Conservation (phyloP, 2,797 vertebrate genomes). For the Gymnoscopelus braueri region DNA sequence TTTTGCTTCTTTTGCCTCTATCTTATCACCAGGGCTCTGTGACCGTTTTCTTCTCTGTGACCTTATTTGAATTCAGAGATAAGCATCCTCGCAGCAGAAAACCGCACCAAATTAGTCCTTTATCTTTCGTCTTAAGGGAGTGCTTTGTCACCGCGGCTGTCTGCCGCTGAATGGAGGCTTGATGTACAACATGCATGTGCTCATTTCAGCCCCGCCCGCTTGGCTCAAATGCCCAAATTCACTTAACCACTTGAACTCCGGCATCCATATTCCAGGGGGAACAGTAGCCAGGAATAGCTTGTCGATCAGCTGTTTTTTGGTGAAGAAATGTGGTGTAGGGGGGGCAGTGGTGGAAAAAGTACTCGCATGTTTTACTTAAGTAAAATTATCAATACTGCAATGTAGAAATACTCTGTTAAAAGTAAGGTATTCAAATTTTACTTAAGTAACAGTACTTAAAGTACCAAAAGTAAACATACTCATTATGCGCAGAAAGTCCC, state of each 20-base stretch:
- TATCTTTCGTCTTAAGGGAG: constrained; percentile 77
- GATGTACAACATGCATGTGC: constrained; percentile 47
- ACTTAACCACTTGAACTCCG: constrained; percentile 31
- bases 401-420: too few species aligned
- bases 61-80: constrained; percentile 81
- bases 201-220: constrained; percentile 38
- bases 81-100: constrained; percentile 73
- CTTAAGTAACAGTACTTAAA: too few species aligned
- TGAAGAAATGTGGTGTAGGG: too few species aligned
- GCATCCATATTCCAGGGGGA: too few species aligned
- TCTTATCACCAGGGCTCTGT: constrained; percentile 65
- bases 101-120: constrained; percentile 80
- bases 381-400: too few species aligned
- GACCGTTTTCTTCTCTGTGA: constrained; percentile 70
- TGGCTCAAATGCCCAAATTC: constrained; percentile 58
- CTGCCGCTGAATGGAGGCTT: constrained; percentile 50
- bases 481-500: too few species aligned
- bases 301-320: too few species aligned
- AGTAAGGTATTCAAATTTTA: too few species aligned
- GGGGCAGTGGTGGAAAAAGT: too few species aligned
- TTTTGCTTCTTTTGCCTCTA: constrained; percentile 57
- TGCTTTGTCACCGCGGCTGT: constrained; percentile 70
- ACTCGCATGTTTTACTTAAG: too few species aligned
- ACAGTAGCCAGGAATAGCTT: too few species aligned
- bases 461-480: too few species aligned